Evolutionary conservation across 2,888 invertebrate species (phyloP).

Genomic region (Platycheirus rosarum): DNA sequence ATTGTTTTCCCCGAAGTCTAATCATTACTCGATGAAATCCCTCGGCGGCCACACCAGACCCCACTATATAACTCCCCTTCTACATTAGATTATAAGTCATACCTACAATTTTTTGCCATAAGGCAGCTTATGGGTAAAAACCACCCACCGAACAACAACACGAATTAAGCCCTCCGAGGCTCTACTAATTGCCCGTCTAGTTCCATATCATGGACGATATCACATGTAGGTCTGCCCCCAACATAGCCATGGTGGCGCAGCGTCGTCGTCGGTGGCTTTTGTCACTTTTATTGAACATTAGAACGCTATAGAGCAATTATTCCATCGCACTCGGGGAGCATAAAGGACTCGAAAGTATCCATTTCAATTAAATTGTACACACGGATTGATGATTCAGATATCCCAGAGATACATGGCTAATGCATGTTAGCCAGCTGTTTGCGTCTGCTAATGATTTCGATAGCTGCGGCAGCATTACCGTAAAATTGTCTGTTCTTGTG

Average conservation of each 20-base stretch:
- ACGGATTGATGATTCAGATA: slow-evolving; percentile 29
- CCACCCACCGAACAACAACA: slow-evolving; percentile 1
- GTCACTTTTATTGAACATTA: slow-evolving; percentile 59
- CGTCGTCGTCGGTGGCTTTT: slow-evolving; percentile 23
- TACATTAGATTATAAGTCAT: too few species aligned
- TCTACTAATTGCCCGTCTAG: slow-evolving; percentile 48
- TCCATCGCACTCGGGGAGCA: slow-evolving; percentile 6
- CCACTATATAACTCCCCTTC: too few species aligned
- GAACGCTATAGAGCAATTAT: slow-evolving; percentile 66
- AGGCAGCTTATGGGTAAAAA: slow-evolving; percentile 1
- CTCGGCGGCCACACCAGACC: too few species aligned
- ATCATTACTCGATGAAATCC: too few species aligned
- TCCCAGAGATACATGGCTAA: background rate
- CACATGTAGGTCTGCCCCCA: slow-evolving; percentile 6
- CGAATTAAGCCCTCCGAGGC: slow-evolving; percentile 28
- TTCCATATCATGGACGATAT: slow-evolving; percentile 40
- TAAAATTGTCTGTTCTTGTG: background rate
- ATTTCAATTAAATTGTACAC: slow-evolving; percentile 59
- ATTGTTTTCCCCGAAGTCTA: too few species aligned
- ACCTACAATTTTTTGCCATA: too few species aligned
- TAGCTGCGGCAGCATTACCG: background rate
- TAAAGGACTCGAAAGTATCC: slow-evolving; percentile 35
- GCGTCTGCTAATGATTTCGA: slow-evolving; percentile 10
- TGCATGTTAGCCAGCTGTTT: background rate
- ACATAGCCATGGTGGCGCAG: background rate